Conservation (phyloP, 1,140 invertebrate genomes). For the Episyrphus balteatus region DNA sequence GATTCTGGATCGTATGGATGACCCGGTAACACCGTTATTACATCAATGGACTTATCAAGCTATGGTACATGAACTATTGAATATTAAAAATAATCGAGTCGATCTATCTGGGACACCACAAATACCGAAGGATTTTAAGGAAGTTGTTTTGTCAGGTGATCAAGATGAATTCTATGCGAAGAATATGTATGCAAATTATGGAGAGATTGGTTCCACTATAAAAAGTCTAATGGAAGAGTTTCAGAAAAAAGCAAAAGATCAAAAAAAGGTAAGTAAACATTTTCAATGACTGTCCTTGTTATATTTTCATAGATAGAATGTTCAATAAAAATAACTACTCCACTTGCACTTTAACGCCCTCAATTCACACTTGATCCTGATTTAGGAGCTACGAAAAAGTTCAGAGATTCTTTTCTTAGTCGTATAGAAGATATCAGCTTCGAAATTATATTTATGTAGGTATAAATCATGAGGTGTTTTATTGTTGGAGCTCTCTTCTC, state of each 20-base stretch:
- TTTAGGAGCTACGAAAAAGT: too few relatives aligned
- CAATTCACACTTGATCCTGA: too few relatives aligned
- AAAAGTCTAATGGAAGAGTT: slow-evolving; percentile 97
- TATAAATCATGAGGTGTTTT: too few relatives aligned
- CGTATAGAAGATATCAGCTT: too few relatives aligned
- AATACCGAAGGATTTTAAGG: slow-evolving; percentile 78
- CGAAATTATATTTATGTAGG: too few relatives aligned
- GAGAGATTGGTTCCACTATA: slow-evolving; percentile 95
- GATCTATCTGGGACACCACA: slow-evolving; percentile 73
- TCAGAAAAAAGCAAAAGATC: slow-evolving; percentile 88
- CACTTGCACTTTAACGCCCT: too few relatives aligned
- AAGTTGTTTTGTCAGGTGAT: slow-evolving; percentile 87
- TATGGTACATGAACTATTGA: slow-evolving; percentile 96
- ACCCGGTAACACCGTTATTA: slow-evolving; percentile 91
- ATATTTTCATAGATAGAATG: too few relatives aligned
- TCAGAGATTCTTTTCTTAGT: too few relatives aligned
- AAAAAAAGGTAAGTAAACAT: slow-evolving; percentile 60
- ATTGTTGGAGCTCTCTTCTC: too few relatives aligned
- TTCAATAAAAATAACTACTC: too few relatives aligned
- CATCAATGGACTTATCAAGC: slow-evolving; percentile 99
- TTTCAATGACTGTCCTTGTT: not conserved
- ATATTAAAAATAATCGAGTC: slow-evolving; percentile 91
- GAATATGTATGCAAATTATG: slow-evolving; percentile 95
- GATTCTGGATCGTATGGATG: slow-evolving; percentile 82
- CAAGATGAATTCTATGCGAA: slow-evolving; percentile 96